A percentile compares a stretch with the other conserved stretches of the same genome.
Conservation (phyloP, 2,113 vertebrate genomes). For the Laticauda laticaudata region DNA sequence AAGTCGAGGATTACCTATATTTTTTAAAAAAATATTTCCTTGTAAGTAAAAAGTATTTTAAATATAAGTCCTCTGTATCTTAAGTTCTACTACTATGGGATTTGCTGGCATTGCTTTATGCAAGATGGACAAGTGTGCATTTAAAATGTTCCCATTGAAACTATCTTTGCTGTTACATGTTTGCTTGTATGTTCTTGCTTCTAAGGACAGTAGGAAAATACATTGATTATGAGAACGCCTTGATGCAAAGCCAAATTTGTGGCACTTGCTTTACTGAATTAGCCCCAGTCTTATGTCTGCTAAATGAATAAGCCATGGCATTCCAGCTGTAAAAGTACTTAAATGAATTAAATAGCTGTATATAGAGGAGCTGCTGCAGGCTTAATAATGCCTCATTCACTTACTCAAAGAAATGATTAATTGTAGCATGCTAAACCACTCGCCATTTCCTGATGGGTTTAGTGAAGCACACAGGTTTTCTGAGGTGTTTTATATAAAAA, state of each 20-base stretch:
- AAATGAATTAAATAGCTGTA: conserved; percentile 16
- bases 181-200: not conserved
- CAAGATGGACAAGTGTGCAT: not conserved
- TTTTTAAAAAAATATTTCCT: not conserved
- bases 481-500: conserved; percentile 54
- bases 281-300: not conserved
- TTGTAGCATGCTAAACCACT: conserved; percentile 52
- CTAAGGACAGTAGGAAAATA: not conserved
- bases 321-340: conserved; percentile 28
- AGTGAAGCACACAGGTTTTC: conserved; percentile 10
- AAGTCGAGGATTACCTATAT: not conserved
- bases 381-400: conserved; percentile 46
- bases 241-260: not conserved
- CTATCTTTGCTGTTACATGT: not conserved
- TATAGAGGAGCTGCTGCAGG: not conserved
- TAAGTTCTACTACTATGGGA: not conserved
- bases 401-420: conserved; percentile 62
- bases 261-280: not conserved
- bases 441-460: conserved; percentile 17
- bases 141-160: not conserved
- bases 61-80: not conserved
- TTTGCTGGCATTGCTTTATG: not conserved
- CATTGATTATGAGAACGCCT: not conserved
- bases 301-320: not conserved
- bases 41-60: not conserved